Percentiles rank a stretch among this genome's conserved stretches.
Evolutionary conservation across 1,140 invertebrate genomes (phyloP).

Genomic region (Pectinophora gossypiella): DNA sequence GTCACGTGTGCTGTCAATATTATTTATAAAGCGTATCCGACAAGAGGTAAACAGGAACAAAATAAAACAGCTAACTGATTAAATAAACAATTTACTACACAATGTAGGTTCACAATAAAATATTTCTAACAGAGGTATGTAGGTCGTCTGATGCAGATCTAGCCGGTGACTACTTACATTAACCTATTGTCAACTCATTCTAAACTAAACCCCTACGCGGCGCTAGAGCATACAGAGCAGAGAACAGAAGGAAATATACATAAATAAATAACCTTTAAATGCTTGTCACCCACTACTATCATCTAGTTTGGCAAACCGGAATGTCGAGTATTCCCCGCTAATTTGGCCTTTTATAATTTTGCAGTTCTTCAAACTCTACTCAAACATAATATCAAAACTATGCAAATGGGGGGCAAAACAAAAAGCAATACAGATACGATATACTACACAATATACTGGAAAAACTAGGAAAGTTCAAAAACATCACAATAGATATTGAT

Average conservation of each 20-base stretch:
- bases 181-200: not conserved
- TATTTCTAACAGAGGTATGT: conserved; percentile 69
- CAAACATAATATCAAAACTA: not conserved
- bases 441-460: not conserved
- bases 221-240: no score
- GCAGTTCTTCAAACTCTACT: not conserved
- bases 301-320: conserved; percentile 66
- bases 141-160: conserved; percentile 66
- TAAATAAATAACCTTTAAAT: no score
- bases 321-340: conserved; percentile 49
- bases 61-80: conserved; percentile 57
- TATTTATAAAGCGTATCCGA: no score
- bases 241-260: no score
- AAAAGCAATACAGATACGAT: not conserved
- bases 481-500: conserved; percentile 56
- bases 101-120: conserved; percentile 74
- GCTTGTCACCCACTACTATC: conserved; percentile 28
- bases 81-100: conserved; percentile 75
- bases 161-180: conserved; percentile 19
- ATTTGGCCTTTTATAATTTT: conserved; percentile 27
- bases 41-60: no score
- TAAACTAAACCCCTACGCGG: no score
- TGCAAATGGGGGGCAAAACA: not conserved
- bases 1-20: no score
- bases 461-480: conserved; percentile 21